Base-by-base conservation (phyloP, 2,113 vertebrate genomes). In the Danio rerio region DNA sequence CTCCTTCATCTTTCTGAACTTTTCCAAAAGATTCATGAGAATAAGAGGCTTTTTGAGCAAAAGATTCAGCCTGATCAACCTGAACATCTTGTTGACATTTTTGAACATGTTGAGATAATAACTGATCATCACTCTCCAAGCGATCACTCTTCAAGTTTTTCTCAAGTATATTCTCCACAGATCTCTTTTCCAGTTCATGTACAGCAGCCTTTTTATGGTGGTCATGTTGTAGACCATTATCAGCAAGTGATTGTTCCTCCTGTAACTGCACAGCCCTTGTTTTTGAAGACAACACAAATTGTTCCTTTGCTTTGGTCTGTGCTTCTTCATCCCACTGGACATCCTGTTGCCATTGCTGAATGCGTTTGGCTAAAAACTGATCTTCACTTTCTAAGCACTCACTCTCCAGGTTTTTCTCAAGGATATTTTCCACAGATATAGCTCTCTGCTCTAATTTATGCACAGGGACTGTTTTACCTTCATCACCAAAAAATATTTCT, bases 281-380 rank as follows among this genome's bases (percentile, higher is more conserved):
- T 82, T 47, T 89, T 68, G 79, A 69, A 55, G 86, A 80, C 74
- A 80, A 62, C 62, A 89, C 86, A 83, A 88, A 86, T 5, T 84
- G 76, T 7, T 62, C 69, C 5, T 88, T 84, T 59, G 82, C 43
- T 42, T 71, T 79, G 13, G 69, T 70, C 16, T 85, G 66, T 9
- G 56, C 5, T 55, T 82, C 72, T 45, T 86, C 86, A 81, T 78
- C 5, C 50, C 78, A 87, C 12, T 81, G 84, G 53, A 86, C 88
- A 2, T 88, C 90, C 74, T 93, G 87, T 81, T 93, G 92, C 92
- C 93, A 93, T 84, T 93, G 92, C 66, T 84, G 85, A 77, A 92
- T 89, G 9, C 88, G 87, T 12, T 89, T 58, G 13, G 92, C 88
- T 0, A 92, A 84, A n/a, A 91, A 90, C 82, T 92, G 91, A 55